Evolutionary conservation across 2,888 invertebrate genomes (phyloP).

Genomic region (Folsomia candida): DNA sequence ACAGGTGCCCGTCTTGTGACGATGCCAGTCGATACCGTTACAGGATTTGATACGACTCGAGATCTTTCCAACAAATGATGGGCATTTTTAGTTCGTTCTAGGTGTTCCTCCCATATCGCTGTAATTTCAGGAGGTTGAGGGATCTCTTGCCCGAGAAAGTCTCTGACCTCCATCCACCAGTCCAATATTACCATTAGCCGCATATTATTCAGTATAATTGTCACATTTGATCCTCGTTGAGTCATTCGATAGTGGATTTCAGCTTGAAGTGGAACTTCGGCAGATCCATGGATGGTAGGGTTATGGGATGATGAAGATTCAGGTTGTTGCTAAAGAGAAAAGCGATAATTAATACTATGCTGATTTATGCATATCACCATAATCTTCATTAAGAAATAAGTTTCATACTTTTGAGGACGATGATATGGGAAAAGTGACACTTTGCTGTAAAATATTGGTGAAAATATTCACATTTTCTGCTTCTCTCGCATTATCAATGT

Average conservation of each 20-base stretch:
- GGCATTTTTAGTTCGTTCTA: conserved; percentile 19
- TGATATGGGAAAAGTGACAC: conserved; percentile 14
- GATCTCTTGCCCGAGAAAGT: conserved; percentile 63
- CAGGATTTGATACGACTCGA: conserved; percentile 47
- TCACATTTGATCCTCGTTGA: conserved; percentile 62
- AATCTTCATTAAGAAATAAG: no score
- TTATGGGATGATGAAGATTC: not conserved
- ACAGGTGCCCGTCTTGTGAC: conserved; percentile 55
- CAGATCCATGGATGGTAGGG: conserved; percentile 28
- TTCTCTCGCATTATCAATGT: conserved; percentile 28
- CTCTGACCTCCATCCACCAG: conserved; percentile 83
- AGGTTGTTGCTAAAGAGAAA: no score
- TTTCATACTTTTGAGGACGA: not conserved
- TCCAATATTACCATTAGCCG: conserved; percentile 87
- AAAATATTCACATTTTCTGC: conserved; percentile 71
- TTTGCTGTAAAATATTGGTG: conserved; percentile 78
- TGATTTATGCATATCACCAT: no score
- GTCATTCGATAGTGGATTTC: conserved; percentile 57
- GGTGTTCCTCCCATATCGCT: not conserved
- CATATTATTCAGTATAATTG: conserved; percentile 90
- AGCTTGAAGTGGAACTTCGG: conserved; percentile 54
- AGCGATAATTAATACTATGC: no score
- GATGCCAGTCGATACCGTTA: conserved; percentile 55
- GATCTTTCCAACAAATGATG: conserved; percentile 42
- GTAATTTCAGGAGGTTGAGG: conserved; percentile 28